These are phyloP conservation scores for Rhynchophorus ferrugineus DNA, from an alignment of 1,140 invertebrate species.

Conservation along the genomic window DNA sequence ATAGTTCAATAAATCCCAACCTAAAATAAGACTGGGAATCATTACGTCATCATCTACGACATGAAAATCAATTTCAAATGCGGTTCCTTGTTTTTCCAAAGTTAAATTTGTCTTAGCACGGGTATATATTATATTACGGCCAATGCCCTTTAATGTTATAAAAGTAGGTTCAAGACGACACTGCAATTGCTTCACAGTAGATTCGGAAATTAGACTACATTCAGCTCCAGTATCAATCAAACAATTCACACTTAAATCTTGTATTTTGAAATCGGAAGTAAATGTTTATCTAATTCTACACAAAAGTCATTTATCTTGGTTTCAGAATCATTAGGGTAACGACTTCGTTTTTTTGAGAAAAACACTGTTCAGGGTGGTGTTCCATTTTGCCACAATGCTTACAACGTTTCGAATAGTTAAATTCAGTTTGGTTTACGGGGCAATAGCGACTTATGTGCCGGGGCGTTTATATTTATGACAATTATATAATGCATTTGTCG, in stretches of 20 bases:
- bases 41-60: conserved; percentile 5
- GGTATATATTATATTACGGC: background rate
- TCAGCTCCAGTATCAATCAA: conserved; percentile 9
- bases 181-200: conserved; percentile 2
- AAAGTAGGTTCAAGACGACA: background rate
- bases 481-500: no score
- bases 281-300: conserved; percentile 8
- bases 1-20: conserved; percentile 2
- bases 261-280: conserved; percentile 1
- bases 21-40: conserved; percentile 4
- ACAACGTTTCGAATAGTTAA: no score
- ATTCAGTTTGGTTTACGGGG: no score
- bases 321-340: background rate
- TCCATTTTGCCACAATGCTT: no score
- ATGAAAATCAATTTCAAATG: conserved; percentile 3
- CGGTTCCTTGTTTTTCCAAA: background rate
- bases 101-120: background rate
- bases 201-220: conserved; percentile 5
- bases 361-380: no score
- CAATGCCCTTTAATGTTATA: conserved; percentile 7
- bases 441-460: no score
- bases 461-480: no score
- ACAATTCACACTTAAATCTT: conserved; percentile 1
- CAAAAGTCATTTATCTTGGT: conserved; percentile 5
- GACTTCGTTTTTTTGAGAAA: conserved; percentile 7